Conservation (phyloP, 2,113 vertebrate species). For the Aptenodytes patagonicus region DNA sequence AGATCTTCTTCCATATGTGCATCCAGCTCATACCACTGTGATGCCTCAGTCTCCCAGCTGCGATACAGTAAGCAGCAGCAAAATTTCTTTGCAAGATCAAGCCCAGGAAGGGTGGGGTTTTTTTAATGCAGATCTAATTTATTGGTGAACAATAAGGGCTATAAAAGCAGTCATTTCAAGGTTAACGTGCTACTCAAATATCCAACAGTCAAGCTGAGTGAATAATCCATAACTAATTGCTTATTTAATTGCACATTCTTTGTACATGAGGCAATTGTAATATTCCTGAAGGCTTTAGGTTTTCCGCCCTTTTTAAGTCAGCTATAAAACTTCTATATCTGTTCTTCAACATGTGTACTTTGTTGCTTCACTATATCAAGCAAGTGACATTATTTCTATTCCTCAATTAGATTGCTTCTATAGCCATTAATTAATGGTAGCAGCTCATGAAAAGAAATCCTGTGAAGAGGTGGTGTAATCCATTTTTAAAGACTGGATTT, state of each 20-base stretch:
- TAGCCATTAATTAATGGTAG: neutral
- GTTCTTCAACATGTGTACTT: neutral
- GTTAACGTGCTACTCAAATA: neutral
- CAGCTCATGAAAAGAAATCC: neutral
- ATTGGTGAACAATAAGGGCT: neutral
- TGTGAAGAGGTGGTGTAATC: neutral
- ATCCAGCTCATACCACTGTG: neutral
- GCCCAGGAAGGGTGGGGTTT: neutral
- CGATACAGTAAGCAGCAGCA: neutral
- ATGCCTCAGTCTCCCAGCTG: neutral
- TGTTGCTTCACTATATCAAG: neutral
- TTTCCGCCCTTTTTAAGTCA: neutral
- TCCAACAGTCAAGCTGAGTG: neutral
- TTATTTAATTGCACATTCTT: conserved; percentile 9
- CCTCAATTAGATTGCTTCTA: neutral
- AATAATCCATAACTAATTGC: conserved; percentile 43
- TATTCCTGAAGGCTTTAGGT: neutral
- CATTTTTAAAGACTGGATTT: neutral
- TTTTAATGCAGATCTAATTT: neutral
- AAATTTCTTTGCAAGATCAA: neutral
- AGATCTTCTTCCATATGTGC: neutral
- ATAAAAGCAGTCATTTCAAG: conserved; percentile 22
- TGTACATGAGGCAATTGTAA: neutral
- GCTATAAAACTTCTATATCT: neutral
- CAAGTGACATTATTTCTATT: neutral